Percentiles rank a stretch among this genome's conserved stretches.
These are phyloP conservation scores for Hystrix cristata DNA, from an alignment of 2,113 vertebrate genomes.

Conservation along the genomic window DNA sequence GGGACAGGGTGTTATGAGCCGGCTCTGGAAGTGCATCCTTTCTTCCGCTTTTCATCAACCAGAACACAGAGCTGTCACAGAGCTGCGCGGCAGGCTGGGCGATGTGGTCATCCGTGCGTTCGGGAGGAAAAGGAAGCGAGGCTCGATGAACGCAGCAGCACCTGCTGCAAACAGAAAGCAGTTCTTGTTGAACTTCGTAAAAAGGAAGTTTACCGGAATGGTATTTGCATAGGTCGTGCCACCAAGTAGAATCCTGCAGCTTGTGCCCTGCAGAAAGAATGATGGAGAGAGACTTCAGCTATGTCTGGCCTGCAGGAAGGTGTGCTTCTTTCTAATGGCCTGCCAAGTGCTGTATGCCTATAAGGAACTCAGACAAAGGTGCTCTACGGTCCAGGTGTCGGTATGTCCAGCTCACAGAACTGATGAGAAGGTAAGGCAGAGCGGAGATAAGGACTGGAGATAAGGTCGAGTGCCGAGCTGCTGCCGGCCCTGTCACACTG, in stretches of 20 bases:
- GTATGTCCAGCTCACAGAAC: background rate
- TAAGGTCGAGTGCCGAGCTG: background rate
- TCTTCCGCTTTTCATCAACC: background rate
- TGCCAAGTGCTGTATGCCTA: background rate
- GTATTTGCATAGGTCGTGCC: background rate
- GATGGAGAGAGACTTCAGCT: background rate
- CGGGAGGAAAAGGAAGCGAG: background rate
- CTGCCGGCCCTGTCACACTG: background rate
- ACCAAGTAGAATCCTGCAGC: background rate
- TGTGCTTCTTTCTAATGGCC: conserved; percentile 35
- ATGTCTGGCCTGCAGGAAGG: background rate
- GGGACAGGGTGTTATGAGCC: background rate
- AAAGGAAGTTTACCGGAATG: background rate
- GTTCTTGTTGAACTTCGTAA: background rate
- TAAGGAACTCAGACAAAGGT: background rate
- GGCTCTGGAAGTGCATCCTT: background rate
- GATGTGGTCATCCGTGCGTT: background rate
- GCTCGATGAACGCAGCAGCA: background rate
- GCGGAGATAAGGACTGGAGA: background rate
- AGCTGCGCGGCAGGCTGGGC: background rate
- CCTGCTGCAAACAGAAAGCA: background rate
- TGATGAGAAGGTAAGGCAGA: background rate
- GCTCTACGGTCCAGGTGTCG: background rate
- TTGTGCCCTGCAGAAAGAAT: background rate
- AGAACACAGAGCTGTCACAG: background rate